Conservation (phyloP, 2,113 vertebrate species). For the Scopus umbretta region DNA sequence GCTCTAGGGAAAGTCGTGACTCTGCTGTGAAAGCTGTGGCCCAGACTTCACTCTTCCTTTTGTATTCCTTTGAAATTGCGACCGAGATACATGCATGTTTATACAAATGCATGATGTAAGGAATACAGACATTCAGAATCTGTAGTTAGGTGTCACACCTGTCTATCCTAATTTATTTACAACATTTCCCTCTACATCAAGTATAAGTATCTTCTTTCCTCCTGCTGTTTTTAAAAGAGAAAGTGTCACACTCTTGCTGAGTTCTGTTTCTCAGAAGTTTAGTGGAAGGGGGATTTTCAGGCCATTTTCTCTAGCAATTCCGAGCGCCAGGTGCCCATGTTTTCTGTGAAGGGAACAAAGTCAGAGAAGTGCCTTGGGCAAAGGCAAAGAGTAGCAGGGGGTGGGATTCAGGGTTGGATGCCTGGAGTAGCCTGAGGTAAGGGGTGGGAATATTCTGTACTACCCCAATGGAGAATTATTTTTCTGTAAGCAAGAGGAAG, state of each 20-base stretch:
- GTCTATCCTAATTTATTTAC: not conserved
- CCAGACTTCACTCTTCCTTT: not conserved
- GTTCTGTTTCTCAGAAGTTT: not conserved
- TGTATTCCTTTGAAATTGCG: not conserved
- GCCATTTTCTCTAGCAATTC: not conserved
- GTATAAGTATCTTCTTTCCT: not conserved
- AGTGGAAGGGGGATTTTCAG: not conserved
- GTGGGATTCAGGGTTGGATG: not conserved
- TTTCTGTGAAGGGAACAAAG: not conserved
- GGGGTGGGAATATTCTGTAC: not conserved
- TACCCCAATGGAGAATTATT: not conserved
- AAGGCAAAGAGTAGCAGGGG: not conserved
- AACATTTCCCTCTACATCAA: not conserved
- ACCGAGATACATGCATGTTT: not conserved
- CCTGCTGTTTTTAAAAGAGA: not conserved
- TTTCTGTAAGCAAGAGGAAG: not conserved
- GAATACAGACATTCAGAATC: not conserved
- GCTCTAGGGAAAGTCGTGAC: not conserved
- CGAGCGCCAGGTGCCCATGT: accelerated
- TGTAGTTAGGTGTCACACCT: not conserved
- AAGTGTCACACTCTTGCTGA: not conserved
- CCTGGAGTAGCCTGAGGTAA: not conserved
- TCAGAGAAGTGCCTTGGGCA: not conserved
- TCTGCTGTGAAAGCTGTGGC: not conserved
- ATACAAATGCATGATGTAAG: not conserved